Percentiles rank a stretch among this genome's conserved stretches.
Evolutionary conservation across 2,113 vertebrate species (phyloP).

Genomic region (Pachypanchax playfairii): DNA sequence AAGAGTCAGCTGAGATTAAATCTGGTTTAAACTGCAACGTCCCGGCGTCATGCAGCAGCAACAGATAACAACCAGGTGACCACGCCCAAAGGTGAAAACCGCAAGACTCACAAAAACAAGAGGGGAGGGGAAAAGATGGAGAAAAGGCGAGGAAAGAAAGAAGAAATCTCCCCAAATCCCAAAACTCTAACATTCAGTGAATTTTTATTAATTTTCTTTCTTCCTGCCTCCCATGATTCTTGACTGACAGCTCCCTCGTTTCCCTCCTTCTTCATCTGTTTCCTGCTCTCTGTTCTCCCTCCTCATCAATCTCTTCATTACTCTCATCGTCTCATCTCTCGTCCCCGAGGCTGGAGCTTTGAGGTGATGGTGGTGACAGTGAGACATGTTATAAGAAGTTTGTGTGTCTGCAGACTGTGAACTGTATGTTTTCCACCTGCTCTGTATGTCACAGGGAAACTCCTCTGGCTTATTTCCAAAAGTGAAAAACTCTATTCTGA

Average conservation of each 20-base stretch:
- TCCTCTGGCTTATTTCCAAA: conserved; percentile 18
- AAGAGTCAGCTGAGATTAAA: too few species aligned
- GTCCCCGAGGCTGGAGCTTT: conserved; percentile 29
- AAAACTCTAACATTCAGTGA: not conserved
- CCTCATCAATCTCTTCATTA: conserved; percentile 54
- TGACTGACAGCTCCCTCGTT: conserved; percentile 43
- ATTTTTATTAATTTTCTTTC: not conserved
- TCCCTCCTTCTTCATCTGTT: conserved; percentile 30
- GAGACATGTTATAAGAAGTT: not conserved
- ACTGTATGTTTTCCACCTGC: conserved; percentile 8
- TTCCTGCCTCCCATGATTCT: conserved; percentile 15
- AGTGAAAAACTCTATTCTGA: not conserved
- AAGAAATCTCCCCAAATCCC: too few species aligned
- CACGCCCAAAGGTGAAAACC: too few species aligned
- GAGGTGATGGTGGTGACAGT: conserved; percentile 20
- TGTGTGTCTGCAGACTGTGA: conserved; percentile 7
- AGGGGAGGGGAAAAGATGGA: too few species aligned
- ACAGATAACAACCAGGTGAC: too few species aligned
- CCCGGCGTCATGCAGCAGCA: too few species aligned
- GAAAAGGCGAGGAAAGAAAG: too few species aligned
- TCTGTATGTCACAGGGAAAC: conserved; percentile 9
- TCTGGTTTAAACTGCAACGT: too few species aligned
- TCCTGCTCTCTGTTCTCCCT: conserved; percentile 33
- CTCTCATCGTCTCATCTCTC: conserved; percentile 43
- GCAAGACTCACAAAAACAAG: too few species aligned